These are phyloP conservation scores for Sciurus carolinensis DNA, from an alignment of 2,797 vertebrate genomes.

Conservation along the genomic window DNA sequence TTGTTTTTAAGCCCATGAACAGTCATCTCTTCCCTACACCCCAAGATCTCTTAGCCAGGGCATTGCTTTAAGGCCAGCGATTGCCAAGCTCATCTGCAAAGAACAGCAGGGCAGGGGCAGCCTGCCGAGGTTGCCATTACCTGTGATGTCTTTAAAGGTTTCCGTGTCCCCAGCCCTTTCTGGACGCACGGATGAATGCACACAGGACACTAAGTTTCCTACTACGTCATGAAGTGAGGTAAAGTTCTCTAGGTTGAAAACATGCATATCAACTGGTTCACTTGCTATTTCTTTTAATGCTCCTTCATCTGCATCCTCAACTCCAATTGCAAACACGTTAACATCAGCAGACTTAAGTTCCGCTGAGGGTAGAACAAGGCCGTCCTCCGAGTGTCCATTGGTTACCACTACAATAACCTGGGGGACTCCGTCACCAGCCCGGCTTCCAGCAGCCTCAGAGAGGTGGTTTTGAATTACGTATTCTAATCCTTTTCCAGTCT, in stretches of 20 bases:
- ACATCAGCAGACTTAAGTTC: slow-evolving; percentile 90
- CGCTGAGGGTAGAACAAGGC: slow-evolving; percentile 91
- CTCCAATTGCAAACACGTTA: slow-evolving; percentile 93
- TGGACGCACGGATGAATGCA: slow-evolving; percentile 90
- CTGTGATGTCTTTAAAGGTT: slow-evolving; percentile 93
- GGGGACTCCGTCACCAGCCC: slow-evolving; percentile 90
- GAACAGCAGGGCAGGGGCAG: slow-evolving; percentile 88
- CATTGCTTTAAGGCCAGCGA: slow-evolving; percentile 70
- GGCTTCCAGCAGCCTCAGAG: slow-evolving; percentile 92
- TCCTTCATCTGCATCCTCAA: slow-evolving; percentile 92
- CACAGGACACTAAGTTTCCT: slow-evolving; percentile 92
- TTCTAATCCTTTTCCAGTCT: slow-evolving; percentile 93
- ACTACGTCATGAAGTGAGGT: slow-evolving; percentile 91
- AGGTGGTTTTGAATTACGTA: slow-evolving; percentile 92
- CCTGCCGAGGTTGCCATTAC: slow-evolving; percentile 90
- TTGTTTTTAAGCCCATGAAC: slow-evolving; percentile 89
- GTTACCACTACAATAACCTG: slow-evolving; percentile 94
- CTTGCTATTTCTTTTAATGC: slow-evolving; percentile 93
- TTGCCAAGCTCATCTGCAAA: slow-evolving; percentile 80
- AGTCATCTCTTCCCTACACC: slow-evolving; percentile 80
- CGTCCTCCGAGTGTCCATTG: slow-evolving; percentile 91
- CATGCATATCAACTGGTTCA: slow-evolving; percentile 89
- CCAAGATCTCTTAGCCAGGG: neutral
- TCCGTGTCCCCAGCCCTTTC: slow-evolving; percentile 89
- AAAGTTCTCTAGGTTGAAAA: slow-evolving; percentile 95